A percentile compares a stretch with the other conserved stretches of the same genome.
These are phyloP conservation scores for Drosophila nigrodunni DNA, from an alignment of 1,140 invertebrate genomes.

Conservation along the genomic window DNA sequence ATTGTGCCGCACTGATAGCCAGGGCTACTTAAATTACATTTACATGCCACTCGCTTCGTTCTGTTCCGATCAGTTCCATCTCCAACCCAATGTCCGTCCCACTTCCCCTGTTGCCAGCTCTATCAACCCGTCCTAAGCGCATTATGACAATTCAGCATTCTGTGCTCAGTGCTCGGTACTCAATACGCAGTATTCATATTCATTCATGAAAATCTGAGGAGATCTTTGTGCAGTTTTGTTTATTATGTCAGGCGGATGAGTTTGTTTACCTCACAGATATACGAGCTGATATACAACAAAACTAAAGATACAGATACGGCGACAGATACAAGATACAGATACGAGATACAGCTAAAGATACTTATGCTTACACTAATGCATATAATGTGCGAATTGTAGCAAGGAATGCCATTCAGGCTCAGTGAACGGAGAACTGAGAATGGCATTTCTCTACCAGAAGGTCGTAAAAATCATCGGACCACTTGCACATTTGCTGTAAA, in stretches of 20 bases:
- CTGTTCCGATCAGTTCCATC: not conserved
- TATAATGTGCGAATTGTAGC: slow-evolving; percentile 36
- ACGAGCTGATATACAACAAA: slow-evolving; percentile 8
- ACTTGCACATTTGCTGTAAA: slow-evolving; percentile 46
- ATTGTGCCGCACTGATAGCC: slow-evolving; percentile 61
- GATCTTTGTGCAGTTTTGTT: slow-evolving; percentile 43
- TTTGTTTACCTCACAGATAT: slow-evolving; percentile 49
- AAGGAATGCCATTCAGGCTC: slow-evolving; percentile 18
- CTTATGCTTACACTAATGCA: not conserved
- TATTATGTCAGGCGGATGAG: slow-evolving; percentile 50
- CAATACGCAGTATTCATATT: slow-evolving; percentile 34
- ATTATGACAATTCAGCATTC: slow-evolving; percentile 45
- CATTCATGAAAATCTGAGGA: slow-evolving; percentile 51
- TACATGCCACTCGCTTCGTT: slow-evolving; percentile 44
- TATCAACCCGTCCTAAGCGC: slow-evolving; percentile 56
- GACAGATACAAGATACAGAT: slow-evolving; percentile 14
- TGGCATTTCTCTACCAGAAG: slow-evolving; percentile 13
- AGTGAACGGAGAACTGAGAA: not conserved
- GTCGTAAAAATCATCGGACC: slow-evolving; percentile 39
- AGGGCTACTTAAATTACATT: slow-evolving; percentile 76
- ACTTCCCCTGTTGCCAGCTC: not conserved
- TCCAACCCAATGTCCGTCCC: not conserved
- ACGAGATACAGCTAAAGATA: slow-evolving; percentile 11
- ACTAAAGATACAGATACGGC: slow-evolving; percentile 17
- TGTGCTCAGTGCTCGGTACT: slow-evolving; percentile 11